Evolutionary conservation across 2,888 invertebrate genomes (phyloP), one percentile per base, ranked within the genome.

Genomic region (Eupsilia transversa): DNA sequence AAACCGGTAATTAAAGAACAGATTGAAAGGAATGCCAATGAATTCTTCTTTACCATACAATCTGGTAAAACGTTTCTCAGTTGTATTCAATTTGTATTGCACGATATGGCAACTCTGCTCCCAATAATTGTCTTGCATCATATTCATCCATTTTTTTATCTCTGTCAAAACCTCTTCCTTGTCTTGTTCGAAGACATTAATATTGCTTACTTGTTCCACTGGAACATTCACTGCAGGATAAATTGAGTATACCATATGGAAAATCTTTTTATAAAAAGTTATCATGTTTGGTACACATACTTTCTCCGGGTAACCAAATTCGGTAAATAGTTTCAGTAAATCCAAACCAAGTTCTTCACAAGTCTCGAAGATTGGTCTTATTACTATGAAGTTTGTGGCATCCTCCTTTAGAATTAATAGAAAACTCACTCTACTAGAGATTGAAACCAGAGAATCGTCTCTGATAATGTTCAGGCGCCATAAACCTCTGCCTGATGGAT

Each of bases 61-160:
- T 23, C 64, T 64, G 0, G 33, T 64, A 12, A 83, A 78, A 12
- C 1, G 3, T 17, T 72, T 83, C 41, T 49, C 6, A 3, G 71
- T 66, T 17, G 71, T 86, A 35, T 83, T 83, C n/a, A 83, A n/a
- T 70, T 66, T 79, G n/a, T 83, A 79, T 35, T 83, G 83, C 14
- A 86, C 80, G 0, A 83, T 46, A 49, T 57, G 80, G 43, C 84
- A 86, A 38, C 79, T 52, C 1, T 72, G 73, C 0, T 83, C 86
- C 83, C 83, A 83, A 60, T 66, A 59, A 0, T 0, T 1, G 5
- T 56, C 79, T 0, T 38, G 9, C 30, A n/a, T 70, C 17, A 23
- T 35, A 0, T 52, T 7, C 30, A 14, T 54, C 83, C 83, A 83
- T 4, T 56, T 38, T 0, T 27, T 12, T 3, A 83, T 30, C 30